phyloP scores from a whole-genome alignment of 2,888 invertebrate species.

The Mesoligia furuncula region DNA sequence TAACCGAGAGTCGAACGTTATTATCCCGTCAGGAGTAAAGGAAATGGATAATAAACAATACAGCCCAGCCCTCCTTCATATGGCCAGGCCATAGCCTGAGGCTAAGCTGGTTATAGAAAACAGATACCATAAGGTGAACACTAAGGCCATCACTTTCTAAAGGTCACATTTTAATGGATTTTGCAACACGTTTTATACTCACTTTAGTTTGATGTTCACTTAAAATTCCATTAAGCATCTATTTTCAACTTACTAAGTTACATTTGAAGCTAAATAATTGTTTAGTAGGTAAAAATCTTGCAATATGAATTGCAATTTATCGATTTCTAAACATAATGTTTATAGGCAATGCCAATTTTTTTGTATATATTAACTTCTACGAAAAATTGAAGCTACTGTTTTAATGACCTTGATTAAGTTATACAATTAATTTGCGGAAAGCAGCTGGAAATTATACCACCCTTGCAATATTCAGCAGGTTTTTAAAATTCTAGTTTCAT shows the following conservation, averaged over 20 bases:
- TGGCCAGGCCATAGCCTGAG: constrained; percentile 32
- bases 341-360: background rate
- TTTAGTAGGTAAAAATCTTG: background rate
- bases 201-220: constrained; percentile 22
- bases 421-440: constrained; percentile 45
- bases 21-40: constrained; percentile 57
- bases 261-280: background rate
- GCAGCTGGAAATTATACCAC: constrained; percentile 55
- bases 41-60: constrained; percentile 65
- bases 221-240: constrained; percentile 10
- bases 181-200: constrained; percentile 27
- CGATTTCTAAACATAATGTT: background rate
- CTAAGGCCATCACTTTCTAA: constrained; percentile 50
- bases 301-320: background rate
- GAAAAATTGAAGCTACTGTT: background rate
- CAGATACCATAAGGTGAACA: constrained; percentile 37
- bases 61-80: constrained; percentile 50
- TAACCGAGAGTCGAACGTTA: constrained; percentile 43
- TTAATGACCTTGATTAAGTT: constrained; percentile 15
- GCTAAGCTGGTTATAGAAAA: constrained; percentile 60
- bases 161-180: constrained; percentile 59
- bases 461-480: constrained; percentile 36
- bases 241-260: background rate
- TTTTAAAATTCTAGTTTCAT: constrained; percentile 57
- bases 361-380: background rate